Evolutionary conservation across 2,113 vertebrate species (phyloP).

Genomic region (Rhinolophus ferrumequinum): DNA sequence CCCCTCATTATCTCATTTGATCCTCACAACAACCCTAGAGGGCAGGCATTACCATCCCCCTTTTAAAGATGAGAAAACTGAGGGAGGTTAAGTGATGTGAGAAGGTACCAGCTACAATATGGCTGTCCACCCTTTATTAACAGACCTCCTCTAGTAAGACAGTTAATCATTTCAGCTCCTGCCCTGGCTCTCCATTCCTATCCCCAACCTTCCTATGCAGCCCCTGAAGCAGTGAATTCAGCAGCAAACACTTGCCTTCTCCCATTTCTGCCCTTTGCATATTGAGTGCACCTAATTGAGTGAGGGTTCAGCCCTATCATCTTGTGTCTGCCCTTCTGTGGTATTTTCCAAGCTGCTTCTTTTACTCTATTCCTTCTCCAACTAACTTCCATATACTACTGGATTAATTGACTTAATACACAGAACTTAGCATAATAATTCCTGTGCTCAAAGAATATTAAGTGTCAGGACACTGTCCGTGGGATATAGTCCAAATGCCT

Average conservation of each 20-base stretch:
- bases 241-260: neutral
- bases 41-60: neutral
- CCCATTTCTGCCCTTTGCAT: neutral
- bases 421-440: neutral
- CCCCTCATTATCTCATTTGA: neutral
- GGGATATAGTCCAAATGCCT: neutral
- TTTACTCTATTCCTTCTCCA: neutral
- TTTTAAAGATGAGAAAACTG: slow-evolving; percentile 29
- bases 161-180: neutral
- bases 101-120: neutral
- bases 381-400: neutral
- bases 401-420: neutral
- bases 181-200: neutral
- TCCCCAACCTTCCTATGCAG: neutral
- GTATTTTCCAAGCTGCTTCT: neutral
- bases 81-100: neutral
- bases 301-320: neutral
- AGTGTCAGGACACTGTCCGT: neutral
- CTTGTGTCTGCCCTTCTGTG: fast-evolving
- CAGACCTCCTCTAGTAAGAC: fast-evolving
- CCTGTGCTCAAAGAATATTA: neutral
- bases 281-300: neutral
- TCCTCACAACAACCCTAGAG: neutral
- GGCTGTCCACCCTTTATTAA: neutral
- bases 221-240: neutral